Evolutionary conservation across 2,888 invertebrate genomes (phyloP).

Genomic region (Athalia circularis): DNA sequence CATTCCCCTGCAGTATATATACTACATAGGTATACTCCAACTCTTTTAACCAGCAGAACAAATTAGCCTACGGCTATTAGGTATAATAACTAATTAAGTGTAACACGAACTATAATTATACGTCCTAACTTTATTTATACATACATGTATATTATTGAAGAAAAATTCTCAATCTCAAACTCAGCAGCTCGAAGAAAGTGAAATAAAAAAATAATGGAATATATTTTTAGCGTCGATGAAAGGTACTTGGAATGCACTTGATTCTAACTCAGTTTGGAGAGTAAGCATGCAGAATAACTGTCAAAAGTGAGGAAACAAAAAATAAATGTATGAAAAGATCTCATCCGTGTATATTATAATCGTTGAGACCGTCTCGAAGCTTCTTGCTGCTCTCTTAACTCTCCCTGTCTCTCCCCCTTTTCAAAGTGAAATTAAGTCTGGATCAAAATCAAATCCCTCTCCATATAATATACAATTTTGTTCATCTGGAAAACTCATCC

Average conservation of each 20-base stretch:
- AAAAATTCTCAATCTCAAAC: no score
- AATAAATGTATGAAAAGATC: not conserved
- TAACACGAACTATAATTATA: not conserved
- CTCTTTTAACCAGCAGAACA: slow-evolving; percentile 4
- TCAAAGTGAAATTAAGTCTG: slow-evolving; percentile 29
- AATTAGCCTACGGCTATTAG: slow-evolving; percentile 20
- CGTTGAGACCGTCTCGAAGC: slow-evolving; percentile 1
- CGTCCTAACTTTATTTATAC: not conserved
- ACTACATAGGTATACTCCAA: not conserved
- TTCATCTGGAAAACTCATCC: not conserved
- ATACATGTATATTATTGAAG: not conserved
- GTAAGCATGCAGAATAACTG: not conserved
- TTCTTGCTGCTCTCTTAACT: slow-evolving; percentile 20
- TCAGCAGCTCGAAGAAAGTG: no score
- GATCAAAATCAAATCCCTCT: slow-evolving; percentile 40
- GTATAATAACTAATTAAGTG: slow-evolving; percentile 1
- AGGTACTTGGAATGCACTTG: no score
- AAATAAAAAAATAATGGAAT: no score
- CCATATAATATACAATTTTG: slow-evolving; percentile 6
- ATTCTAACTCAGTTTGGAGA: no score
- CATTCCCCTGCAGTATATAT: not conserved
- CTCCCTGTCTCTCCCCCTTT: not conserved
- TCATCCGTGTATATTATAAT: slow-evolving; percentile 23
- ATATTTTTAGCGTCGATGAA: no score
- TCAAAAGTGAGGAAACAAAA: not conserved